Base-by-base conservation (phyloP, 2,888 invertebrate genomes). In the Esperia sulphurella region DNA sequence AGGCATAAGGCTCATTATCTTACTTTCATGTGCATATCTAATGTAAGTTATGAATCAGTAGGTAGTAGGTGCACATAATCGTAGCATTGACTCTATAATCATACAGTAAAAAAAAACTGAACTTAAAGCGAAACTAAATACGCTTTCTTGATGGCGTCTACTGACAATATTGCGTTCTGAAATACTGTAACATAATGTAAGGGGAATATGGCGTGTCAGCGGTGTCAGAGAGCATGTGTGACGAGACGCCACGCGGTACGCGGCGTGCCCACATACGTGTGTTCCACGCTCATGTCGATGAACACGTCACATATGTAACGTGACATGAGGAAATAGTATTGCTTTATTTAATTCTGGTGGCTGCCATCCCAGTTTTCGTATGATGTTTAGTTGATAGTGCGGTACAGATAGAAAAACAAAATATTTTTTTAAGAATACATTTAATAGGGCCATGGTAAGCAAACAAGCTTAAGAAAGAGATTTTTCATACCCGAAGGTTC, bases 291-390 rank as follows among this genome's bases (percentile, higher is more conserved):
- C 43, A 63, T 68, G 74, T 75, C 79, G 65, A 75, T 77, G 77
- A 74, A 71, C 75, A 71, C 66, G 76, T 80, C 75, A 69, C 67
- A 66, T 51, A 58, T 59, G 65, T 68, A 70, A 69, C 68, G 61
- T 74, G 82, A 82, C 81, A 71, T 52, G 68, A 69, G 82, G 79
- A 82, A 84, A 83, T 83, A 78, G 77, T 79, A 71, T 79, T 77
- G 76, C 72, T 76, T 79, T 81, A 83, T 83, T 80, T 77, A 76
- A 83, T 80, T 78, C 70, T 60, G 63, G 7, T n/a, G 8, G 29
- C 13, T 30, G 30, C 41, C 29, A 13, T 30, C 39, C 13, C 39
- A 7, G 13, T 48, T 48, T 48, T 21, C 35, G 48, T 37, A 39
- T 43, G 48, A 44, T 33, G 43, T 28, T 41, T 41, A 41, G 21